Percentiles rank a stretch among this genome's conserved stretches.
phyloP scores from a whole-genome alignment of 2,797 vertebrate species.

The Rhabdomys pumilio region DNA sequence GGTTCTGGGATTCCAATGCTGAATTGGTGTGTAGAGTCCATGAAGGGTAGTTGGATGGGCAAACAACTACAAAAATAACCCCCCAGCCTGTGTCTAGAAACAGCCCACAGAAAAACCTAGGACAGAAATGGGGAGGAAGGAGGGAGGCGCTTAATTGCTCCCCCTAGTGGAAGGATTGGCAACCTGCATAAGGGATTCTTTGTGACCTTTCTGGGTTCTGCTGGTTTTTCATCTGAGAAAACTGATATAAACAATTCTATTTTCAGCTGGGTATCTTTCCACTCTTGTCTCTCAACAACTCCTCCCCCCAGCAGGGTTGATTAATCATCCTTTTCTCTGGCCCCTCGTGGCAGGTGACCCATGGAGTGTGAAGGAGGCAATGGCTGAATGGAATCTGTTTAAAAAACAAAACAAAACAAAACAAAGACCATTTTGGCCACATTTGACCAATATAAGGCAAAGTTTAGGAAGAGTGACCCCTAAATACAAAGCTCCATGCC shows the following conservation, averaged over 20 bases:
- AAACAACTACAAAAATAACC: not conserved
- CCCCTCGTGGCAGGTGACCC: not conserved
- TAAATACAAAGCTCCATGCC: not conserved
- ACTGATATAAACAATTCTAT: not conserved
- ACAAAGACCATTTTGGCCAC: not conserved
- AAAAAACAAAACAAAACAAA: not conserved
- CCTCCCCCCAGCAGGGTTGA: not conserved
- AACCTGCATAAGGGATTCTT: not conserved
- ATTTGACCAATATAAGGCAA: not conserved
- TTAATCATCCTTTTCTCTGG: not conserved
- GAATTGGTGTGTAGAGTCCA: not conserved
- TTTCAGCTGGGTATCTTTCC: not conserved
- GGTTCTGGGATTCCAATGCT: not conserved
- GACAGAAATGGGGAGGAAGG: not conserved
- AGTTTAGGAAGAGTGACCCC: not conserved
- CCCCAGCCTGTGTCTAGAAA: not conserved
- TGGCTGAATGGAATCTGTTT: not conserved
- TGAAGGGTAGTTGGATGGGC: not conserved
- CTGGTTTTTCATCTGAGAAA: not conserved
- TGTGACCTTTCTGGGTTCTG: not conserved
- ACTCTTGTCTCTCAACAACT: not conserved
- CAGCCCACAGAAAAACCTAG: not conserved
- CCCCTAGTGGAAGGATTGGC: not conserved
- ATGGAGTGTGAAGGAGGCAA: not conserved
- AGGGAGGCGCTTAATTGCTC: not conserved